Evolutionary conservation across 2,113 vertebrate genomes (phyloP).

Genomic region (Melanerpes formicivorus): DNA sequence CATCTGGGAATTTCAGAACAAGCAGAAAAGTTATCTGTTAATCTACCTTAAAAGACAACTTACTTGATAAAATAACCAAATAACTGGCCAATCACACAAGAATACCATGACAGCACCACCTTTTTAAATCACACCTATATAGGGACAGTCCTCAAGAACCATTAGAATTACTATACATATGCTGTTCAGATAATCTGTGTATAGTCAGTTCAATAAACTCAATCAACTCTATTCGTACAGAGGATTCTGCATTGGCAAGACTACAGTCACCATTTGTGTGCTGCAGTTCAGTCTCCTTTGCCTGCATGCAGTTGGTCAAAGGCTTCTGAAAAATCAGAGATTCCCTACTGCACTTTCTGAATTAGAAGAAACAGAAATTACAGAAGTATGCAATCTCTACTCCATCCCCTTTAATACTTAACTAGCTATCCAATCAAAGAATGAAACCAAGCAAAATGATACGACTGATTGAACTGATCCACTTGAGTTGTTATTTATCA

Average conservation of each 20-base stretch:
- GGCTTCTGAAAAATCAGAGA: background rate
- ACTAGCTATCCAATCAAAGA: constrained; percentile 3
- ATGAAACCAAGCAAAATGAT: constrained; percentile 5
- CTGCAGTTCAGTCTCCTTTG: background rate
- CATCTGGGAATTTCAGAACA: background rate
- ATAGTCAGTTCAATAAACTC: background rate
- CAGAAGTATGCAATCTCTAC: background rate
- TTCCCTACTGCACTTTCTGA: background rate
- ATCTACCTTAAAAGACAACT: background rate
- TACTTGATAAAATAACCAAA: background rate
- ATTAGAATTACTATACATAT: background rate
- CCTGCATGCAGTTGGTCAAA: background rate
- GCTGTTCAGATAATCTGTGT: background rate
- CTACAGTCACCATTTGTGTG: background rate
- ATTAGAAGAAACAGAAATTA: background rate
- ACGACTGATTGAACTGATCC: background rate
- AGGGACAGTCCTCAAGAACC: background rate
- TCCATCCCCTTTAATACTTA: background rate
- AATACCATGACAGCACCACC: background rate
- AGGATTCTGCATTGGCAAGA: background rate
- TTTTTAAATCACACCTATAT: background rate
- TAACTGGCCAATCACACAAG: background rate
- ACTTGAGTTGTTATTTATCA: constrained; percentile 11
- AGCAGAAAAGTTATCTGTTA: background rate
- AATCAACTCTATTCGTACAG: background rate